Percentiles rank a stretch among this genome's conserved stretches.
Evolutionary conservation across 2,888 invertebrate species (phyloP).

Genomic region (Folsomia candida): DNA sequence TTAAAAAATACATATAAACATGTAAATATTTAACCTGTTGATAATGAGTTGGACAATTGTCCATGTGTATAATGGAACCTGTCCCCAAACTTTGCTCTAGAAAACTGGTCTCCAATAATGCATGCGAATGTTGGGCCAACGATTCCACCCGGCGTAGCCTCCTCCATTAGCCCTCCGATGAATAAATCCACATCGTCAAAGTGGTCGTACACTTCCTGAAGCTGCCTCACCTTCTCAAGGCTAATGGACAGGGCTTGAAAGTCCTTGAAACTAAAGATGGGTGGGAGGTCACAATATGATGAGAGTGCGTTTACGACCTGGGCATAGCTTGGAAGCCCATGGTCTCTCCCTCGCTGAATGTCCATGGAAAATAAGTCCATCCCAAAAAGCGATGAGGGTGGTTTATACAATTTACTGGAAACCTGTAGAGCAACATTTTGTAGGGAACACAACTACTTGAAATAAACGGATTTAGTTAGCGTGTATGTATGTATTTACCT

Average conservation of each 20-base stretch:
- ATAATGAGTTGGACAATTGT: slow-evolving; percentile 8
- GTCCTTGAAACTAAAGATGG: not conserved
- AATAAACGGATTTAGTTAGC: not conserved
- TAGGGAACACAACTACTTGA: no score
- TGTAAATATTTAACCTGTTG: no score
- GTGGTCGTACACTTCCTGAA: not conserved
- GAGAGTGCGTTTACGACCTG: not conserved
- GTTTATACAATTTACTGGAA: not conserved
- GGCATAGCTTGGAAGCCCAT: slow-evolving; percentile 14
- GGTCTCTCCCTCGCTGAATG: slow-evolving; percentile 28
- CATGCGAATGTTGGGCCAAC: slow-evolving; percentile 12
- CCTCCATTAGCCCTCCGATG: slow-evolving; percentile 4
- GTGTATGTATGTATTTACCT: slow-evolving; percentile 4
- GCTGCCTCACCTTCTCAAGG: not conserved
- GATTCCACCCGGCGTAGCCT: not conserved
- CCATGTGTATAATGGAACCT: slow-evolving; percentile 13
- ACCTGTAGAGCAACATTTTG: not conserved
- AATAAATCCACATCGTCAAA: slow-evolving; percentile 15
- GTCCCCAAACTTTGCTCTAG: slow-evolving; percentile 9
- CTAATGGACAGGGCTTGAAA: not conserved
- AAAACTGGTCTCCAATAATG: slow-evolving; percentile 12
- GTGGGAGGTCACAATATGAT: slow-evolving; percentile 10
- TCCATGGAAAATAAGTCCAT: slow-evolving; percentile 21
- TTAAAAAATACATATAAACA: not conserved
- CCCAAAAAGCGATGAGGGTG: not conserved